phyloP scores from a whole-genome alignment of 2,888 invertebrate species.

The Boloria selene region DNA sequence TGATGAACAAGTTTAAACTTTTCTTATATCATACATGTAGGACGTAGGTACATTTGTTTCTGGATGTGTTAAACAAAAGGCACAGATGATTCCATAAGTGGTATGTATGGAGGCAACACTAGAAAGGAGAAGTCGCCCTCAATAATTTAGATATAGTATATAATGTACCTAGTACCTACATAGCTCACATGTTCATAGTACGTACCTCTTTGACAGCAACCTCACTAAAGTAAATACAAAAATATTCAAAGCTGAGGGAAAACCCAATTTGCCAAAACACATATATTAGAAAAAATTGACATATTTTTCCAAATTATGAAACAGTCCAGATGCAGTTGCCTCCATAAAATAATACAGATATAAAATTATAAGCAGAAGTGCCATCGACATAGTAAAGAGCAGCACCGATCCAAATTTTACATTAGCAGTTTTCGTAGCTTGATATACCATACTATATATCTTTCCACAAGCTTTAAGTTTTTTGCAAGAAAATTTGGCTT shows the following conservation, averaged over 20 bases:
- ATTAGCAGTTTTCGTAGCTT: constrained; percentile 47
- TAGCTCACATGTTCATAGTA: neutral
- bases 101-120: no score
- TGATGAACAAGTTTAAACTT: neutral
- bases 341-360: constrained; percentile 71
- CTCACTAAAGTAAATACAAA: constrained; percentile 55
- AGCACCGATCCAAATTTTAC: constrained; percentile 54
- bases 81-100: no score
- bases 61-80: no score
- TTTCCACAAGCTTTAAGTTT: constrained; percentile 59
- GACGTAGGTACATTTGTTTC: no score
- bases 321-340: constrained; percentile 63
- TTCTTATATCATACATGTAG: no score
- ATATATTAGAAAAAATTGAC: constrained; percentile 56
- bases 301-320: constrained; percentile 55
- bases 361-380: constrained; percentile 51
- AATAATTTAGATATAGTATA: no score
- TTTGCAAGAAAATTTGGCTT: constrained; percentile 54
- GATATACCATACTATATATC: constrained; percentile 56
- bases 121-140: no score
- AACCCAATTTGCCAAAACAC: constrained; percentile 60
- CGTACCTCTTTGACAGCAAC: constrained; percentile 53
- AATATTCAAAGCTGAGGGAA: constrained; percentile 49
- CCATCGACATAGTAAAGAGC: constrained; percentile 50
- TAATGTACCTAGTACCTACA: no score